Percentiles rank a stretch among this genome's conserved stretches.
phyloP scores from a whole-genome alignment of 2,797 vertebrate species.

The Acridotheres tristis region DNA sequence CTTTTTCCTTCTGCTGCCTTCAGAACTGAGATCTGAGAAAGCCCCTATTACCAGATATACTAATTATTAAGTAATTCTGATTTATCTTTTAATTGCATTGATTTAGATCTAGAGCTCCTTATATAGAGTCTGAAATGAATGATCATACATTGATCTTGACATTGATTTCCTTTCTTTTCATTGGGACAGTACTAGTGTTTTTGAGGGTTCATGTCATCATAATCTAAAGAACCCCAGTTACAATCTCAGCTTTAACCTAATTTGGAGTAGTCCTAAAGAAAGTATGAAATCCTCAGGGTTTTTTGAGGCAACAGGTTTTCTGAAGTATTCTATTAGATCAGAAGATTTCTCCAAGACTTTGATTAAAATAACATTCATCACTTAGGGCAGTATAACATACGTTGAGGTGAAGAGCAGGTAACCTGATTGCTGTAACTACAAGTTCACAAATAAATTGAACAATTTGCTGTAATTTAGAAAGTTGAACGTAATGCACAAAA shows the following conservation, averaged over 20 bases:
- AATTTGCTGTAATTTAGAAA: slow-evolving; percentile 74
- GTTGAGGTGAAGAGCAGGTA: slow-evolving; percentile 32
- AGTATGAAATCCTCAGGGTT: background rate
- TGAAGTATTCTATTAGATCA: background rate
- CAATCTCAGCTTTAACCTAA: background rate
- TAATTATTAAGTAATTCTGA: background rate
- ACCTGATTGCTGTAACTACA: slow-evolving; percentile 65
- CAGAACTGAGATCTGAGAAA: background rate
- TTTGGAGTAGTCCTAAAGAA: background rate
- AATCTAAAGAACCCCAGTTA: background rate
- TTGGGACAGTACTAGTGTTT: background rate
- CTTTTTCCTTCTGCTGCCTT: background rate
- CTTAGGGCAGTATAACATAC: background rate
- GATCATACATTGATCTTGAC: background rate
- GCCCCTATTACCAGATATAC: background rate
- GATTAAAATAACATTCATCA: slow-evolving; percentile 60
- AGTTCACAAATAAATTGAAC: slow-evolving; percentile 70
- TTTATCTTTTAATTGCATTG: background rate
- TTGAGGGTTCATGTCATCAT: background rate
- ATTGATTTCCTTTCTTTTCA: background rate
- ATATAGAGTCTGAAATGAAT: background rate
- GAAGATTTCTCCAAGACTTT: slow-evolving; percentile 24
- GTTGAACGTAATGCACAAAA: slow-evolving; percentile 59
- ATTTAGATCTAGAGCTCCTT: background rate
- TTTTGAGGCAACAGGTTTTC: background rate